Evolutionary conservation across 23 tunicate species (phyloP), one percentile per base, ranked within the genome.

Genomic region (Ascidia mentula): DNA sequence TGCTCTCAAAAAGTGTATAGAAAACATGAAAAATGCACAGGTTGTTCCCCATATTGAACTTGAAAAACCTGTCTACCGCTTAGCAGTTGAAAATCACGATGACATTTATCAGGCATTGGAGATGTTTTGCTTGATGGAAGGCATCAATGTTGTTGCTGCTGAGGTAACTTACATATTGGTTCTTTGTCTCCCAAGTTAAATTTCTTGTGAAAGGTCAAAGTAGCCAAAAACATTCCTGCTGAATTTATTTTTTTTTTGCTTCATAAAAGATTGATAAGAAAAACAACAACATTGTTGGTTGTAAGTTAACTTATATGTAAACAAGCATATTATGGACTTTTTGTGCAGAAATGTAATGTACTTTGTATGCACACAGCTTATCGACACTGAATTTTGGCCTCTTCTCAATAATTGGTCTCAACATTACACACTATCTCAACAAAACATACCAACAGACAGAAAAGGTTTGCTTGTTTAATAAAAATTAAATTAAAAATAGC

Each of bases 351-450:
- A n/a, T 42, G 15, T 42, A 42, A 42, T 15, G 15, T 12, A 42
- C 15, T 53, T 9, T 53, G 65, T 53, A 5, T 53, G 65, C 36
- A 31, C 34, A 5, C 45, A 82, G 86, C 34, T 82, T 22, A 73
- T 82, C 28, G 86, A 82, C 38, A 35, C 28, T 45, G 73, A 82
- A 36, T 82, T 82, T 82, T 82, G 86, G 86, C 79, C 79, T 32
- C 53, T 60, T 71, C 37, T 82, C 45, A 82, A 82, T 46, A 45
- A 61, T 5, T 82, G 86, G 86, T 82, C 86, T 15, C 77, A 37
- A 24, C 72, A 73, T 34, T 17, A 72, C 24, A 5, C 65, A 26
- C 13, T 53, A 53, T 53, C 65, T 5, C 65, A 28, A 26, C 22
- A 53, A 53, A 53, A 5, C 65, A 53, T 20, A 28, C 12, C 24